phyloP scores from a whole-genome alignment of 2,888 invertebrate genomes.

The Andrena dorsata region DNA sequence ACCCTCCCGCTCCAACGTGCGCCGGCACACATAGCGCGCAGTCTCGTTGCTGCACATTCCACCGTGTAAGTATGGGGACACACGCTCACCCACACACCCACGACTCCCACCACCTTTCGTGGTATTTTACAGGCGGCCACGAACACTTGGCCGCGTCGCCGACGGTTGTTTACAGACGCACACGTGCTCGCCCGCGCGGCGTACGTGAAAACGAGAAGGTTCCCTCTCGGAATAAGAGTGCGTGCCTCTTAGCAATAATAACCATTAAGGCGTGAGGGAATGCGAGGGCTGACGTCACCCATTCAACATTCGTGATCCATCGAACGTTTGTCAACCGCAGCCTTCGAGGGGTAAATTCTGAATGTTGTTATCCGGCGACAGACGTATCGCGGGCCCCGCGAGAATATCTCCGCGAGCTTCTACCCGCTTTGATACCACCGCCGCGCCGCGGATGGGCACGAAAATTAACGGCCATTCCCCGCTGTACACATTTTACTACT shows the following conservation, averaged over 20 bases:
- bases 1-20: slow-evolving; percentile 42
- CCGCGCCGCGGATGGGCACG: slow-evolving; percentile 5
- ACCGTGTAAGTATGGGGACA: not conserved
- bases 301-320: slow-evolving; percentile 72
- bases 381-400: not conserved
- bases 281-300: slow-evolving; percentile 80
- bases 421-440: not conserved
- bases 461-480: slow-evolving; percentile 29
- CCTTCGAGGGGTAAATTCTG: slow-evolving; percentile 61
- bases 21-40: slow-evolving; percentile 8
- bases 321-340: slow-evolving; percentile 58
- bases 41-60: slow-evolving; percentile 60
- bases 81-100: slow-evolving; percentile 3
- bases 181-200: slow-evolving; percentile 29
- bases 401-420: slow-evolving; percentile 5
- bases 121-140: slow-evolving; percentile 57
- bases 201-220: slow-evolving; percentile 55
- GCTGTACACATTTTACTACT: not conserved
- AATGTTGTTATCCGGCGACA: slow-evolving; percentile 41
- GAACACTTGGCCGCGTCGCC: slow-evolving; percentile 15
- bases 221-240: slow-evolving; percentile 77
- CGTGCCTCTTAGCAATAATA: slow-evolving; percentile 82
- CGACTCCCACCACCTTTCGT: slow-evolving; percentile 49
- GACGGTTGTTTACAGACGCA: slow-evolving; percentile 56
- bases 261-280: slow-evolving; percentile 83